Evolutionary conservation across 1,140 invertebrate genomes (phyloP).

Genomic region (Drosophila elegans): DNA sequence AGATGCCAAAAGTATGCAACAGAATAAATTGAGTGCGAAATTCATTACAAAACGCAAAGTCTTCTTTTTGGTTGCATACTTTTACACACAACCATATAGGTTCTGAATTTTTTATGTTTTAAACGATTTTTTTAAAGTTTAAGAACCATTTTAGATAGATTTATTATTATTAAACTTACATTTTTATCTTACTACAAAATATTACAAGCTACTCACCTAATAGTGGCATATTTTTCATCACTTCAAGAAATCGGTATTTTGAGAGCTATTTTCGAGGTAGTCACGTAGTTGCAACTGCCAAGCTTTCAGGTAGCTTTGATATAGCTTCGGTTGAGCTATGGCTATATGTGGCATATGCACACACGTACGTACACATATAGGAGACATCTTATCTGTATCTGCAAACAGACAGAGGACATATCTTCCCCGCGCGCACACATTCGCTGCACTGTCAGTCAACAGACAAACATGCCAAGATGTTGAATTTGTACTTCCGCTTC

Average conservation of each 20-base stretch:
- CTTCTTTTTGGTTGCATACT: too few relatives aligned
- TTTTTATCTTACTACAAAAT: too few relatives aligned
- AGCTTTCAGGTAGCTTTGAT: conserved; percentile 53
- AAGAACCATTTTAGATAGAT: too few relatives aligned
- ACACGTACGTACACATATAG: conserved; percentile 26
- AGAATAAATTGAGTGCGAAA: too few relatives aligned
- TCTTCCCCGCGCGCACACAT: conserved; percentile 19
- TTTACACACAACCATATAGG: too few relatives aligned
- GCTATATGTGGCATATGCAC: conserved; percentile 57
- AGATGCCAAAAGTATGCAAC: too few relatives aligned
- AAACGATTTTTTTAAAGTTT: too few relatives aligned
- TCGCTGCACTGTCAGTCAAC: conserved; percentile 43
- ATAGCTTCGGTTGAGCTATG: conserved; percentile 6
- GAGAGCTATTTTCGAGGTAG: conserved; percentile 36
- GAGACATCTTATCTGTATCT: conserved; percentile 63
- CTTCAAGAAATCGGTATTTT: conserved; percentile 70
- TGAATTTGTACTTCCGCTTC: conserved; percentile 77
- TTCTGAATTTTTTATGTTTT: too few relatives aligned
- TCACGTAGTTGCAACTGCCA: conserved; percentile 65
- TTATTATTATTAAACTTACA: too few relatives aligned
- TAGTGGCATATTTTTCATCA: neutral
- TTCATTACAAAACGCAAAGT: too few relatives aligned
- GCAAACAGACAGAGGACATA: conserved; percentile 65
- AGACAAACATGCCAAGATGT: conserved; percentile 65
- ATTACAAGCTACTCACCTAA: too few relatives aligned